Evolutionary conservation across 2,797 vertebrate species (phyloP).

Genomic region (Acanthornis magna): DNA sequence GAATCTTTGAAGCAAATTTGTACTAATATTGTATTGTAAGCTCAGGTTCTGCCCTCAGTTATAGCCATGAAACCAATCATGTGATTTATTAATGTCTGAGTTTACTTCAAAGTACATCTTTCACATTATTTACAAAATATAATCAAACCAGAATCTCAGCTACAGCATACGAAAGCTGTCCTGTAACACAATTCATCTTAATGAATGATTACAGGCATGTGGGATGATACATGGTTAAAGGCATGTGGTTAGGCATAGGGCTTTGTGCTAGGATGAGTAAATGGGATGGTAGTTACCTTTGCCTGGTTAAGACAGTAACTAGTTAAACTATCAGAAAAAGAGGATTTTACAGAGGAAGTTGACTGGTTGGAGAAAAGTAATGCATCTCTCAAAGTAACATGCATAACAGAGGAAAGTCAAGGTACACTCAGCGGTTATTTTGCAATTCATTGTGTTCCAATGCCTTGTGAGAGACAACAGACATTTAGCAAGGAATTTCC

Average conservation of each 20-base stretch:
- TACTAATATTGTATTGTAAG: background rate
- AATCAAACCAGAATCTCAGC: background rate
- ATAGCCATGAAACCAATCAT: background rate
- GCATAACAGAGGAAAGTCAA: conserved; percentile 1
- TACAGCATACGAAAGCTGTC: background rate
- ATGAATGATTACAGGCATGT: background rate
- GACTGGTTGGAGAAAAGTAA: background rate
- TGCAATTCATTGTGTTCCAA: background rate
- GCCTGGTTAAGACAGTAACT: background rate
- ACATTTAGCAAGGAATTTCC: background rate
- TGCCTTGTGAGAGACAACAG: background rate
- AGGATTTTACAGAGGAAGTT: background rate
- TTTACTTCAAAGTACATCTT: background rate
- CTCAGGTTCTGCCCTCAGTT: background rate
- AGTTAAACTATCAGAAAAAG: background rate
- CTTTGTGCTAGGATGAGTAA: background rate
- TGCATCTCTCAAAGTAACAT: background rate
- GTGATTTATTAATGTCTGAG: background rate
- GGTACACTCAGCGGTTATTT: background rate
- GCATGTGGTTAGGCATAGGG: background rate
- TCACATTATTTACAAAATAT: background rate
- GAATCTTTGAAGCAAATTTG: background rate
- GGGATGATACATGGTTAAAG: background rate
- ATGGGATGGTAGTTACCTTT: background rate
- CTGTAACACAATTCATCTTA: background rate